Evolutionary conservation across 2,797 vertebrate genomes (phyloP).

Genomic region (Pelochelys cantorii): DNA sequence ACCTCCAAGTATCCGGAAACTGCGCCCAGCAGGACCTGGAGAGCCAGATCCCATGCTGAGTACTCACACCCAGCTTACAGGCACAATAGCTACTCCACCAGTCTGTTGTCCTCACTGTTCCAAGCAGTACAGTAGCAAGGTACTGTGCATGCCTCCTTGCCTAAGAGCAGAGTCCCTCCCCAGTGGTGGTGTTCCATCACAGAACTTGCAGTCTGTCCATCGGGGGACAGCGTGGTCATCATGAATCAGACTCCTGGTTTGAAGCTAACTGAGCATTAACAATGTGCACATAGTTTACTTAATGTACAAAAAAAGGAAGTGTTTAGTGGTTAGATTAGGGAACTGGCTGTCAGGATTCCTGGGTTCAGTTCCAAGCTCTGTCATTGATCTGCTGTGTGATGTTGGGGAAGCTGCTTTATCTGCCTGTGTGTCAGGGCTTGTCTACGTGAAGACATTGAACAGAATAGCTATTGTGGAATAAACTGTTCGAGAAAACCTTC

Average conservation of each 20-base stretch:
- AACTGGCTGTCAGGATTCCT: background rate
- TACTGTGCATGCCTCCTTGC: constrained; percentile 1
- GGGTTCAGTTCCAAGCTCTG: background rate
- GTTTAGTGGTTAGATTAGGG: background rate
- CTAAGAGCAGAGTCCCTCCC: background rate
- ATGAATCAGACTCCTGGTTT: background rate
- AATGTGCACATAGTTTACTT: background rate
- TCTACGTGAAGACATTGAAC: background rate
- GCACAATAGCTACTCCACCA: constrained; percentile 94
- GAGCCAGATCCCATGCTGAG: constrained; percentile 98
- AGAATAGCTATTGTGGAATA: background rate
- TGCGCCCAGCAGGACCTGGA: constrained; percentile 93
- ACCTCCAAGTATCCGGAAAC: constrained; percentile 96
- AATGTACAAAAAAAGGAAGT: background rate
- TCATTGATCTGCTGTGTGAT: background rate
- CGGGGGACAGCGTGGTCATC: background rate
- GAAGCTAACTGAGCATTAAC: background rate
- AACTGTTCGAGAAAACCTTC: background rate
- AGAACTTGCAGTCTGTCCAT: background rate
- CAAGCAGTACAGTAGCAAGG: constrained; percentile 99
- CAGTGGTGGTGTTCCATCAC: background rate
- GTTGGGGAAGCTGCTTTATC: background rate
- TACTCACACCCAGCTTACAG: constrained; percentile 97
- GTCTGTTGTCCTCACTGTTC: constrained; percentile 98
- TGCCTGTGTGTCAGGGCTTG: background rate